A percentile compares a stretch with the other conserved stretches of the same genome.
Conservation (phyloP, 2,797 vertebrate species). For the Epinephelus awoara region DNA sequence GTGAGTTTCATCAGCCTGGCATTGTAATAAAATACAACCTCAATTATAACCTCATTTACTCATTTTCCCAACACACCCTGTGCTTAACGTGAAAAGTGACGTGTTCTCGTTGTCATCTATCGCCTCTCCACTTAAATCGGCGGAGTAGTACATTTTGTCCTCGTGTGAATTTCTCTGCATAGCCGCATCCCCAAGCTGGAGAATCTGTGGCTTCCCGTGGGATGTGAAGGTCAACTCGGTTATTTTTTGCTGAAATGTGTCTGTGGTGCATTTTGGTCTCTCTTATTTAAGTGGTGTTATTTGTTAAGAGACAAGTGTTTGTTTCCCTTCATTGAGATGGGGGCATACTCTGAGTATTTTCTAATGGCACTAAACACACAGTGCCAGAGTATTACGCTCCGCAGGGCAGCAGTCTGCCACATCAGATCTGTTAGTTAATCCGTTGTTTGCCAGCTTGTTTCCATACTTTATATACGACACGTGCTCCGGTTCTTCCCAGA, state of each 20-base stretch:
- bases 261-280: too few species aligned
- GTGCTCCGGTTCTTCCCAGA: not conserved
- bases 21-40: not conserved
- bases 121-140: too few species aligned
- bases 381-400: too few species aligned
- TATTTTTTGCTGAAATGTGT: not conserved
- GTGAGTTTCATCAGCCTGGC: conserved; percentile 70
- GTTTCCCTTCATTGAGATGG: not conserved
- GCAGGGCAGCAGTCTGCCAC: not conserved
- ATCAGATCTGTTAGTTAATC: not conserved
- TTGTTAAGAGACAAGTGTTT: rapidly evolving
- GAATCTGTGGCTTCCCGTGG: conserved; percentile 2
- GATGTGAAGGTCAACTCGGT: conserved; percentile 50
- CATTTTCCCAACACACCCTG: not conserved
- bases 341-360: not conserved
- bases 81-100: too few species aligned
- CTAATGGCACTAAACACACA: not conserved
- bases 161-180: not conserved
- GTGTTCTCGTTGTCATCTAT: not conserved
- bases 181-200: not conserved
- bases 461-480: not conserved
- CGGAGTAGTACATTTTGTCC: conserved; percentile 67
- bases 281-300: rapidly evolving
- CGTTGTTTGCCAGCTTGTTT: not conserved
- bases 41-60: too few species aligned